Conservation (phyloP, 2,113 vertebrate genomes). For the Phodopus roborovskii region DNA sequence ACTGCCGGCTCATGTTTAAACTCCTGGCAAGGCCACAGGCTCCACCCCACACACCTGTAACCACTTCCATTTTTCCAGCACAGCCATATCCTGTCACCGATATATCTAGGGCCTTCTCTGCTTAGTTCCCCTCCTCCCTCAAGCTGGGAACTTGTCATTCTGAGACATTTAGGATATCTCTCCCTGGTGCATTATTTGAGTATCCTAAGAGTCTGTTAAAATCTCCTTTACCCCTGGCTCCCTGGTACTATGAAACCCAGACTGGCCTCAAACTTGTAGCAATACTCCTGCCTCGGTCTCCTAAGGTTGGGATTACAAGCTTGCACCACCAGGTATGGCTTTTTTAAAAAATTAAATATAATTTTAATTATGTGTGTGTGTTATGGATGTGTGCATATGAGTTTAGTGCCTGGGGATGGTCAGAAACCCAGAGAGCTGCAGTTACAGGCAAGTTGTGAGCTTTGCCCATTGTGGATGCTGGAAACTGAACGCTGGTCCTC, state of each 20-base stretch:
- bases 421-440: not conserved
- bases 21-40: not conserved
- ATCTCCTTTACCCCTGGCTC: not conserved
- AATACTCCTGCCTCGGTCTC: not conserved
- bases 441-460: not conserved
- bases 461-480: not conserved
- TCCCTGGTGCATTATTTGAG: not conserved
- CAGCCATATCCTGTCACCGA: not conserved
- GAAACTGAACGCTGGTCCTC: not conserved
- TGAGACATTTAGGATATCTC: not conserved
- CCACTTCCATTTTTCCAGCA: too few species aligned
- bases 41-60: not conserved
- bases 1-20: too few species aligned
- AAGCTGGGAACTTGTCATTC: not conserved
- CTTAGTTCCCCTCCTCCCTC: not conserved
- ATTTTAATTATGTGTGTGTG: not conserved
- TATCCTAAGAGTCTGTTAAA: not conserved
- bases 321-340: not conserved
- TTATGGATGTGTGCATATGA: not conserved
- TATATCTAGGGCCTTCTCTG: not conserved
- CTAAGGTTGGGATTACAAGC: not conserved
- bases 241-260: not conserved
- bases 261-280: not conserved
- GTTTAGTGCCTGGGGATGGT: not conserved
- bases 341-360: not conserved